Evolutionary conservation across 2,888 invertebrate species (phyloP), one percentile per base, ranked within the genome.

Genomic region (Philopedon plagiatum): DNA sequence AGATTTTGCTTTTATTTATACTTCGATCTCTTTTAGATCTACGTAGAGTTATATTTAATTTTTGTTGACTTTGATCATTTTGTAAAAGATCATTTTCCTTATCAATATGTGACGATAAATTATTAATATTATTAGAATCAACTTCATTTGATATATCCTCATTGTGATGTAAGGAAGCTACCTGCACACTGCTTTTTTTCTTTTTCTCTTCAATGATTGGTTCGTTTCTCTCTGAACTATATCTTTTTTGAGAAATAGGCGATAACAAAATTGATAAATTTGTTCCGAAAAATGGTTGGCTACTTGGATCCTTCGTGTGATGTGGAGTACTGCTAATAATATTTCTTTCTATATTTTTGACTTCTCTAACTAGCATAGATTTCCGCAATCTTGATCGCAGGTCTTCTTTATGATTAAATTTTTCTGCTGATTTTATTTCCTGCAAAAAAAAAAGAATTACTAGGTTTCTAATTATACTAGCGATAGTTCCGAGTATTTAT

Each of bases 281-380:
- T 32, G 32, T 62, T 8, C 19, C 49, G 21, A 32, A 49, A 63
- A 63, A 63, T 18, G 13, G 41, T 13, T 29, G 13, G 1, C 29
- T 15, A 5, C 41, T 8, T 58, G 19, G 11, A 18, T 7, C 21
- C 8, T 13, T 41, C 15, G 37, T 56, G 3, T 37, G 39, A 34
- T 64, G 54, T 23, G 64, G 64, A 11, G 64, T 64, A 19, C 64
- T 64, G n/a, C 54, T 54, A 32, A 64, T 54, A 26, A 54, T 2
- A 32, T 64, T 26, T 19, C 18, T 64, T 13, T 29, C 54, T n/a
- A 7, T 2, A 11, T 56, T 56, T 32, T 62, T 7, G 0, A 62
- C 5, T 32, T 26, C 46, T 8, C 49, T n/a, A 8, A 49, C 4
- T 44, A 46, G 5, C 46, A 61, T 44, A 13, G 54, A 54, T 15